Conservation (phyloP, 1,140 invertebrate species). For the Vanessa atalanta region DNA sequence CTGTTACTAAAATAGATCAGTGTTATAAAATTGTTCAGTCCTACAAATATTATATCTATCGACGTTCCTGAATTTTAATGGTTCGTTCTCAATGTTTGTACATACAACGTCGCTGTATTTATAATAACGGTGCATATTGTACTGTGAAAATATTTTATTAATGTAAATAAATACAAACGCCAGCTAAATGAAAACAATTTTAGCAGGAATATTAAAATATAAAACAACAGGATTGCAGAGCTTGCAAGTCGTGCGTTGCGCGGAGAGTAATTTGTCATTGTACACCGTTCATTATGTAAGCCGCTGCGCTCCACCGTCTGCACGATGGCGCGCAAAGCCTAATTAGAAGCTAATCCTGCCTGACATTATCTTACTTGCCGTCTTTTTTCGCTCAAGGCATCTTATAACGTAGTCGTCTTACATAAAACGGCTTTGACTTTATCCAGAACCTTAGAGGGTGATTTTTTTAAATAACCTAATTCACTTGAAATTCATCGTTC, state of each 20-base stretch:
- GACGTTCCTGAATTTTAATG: no score
- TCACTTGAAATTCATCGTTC: no score
- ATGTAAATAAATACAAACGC: no score
- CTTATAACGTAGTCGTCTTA: slow-evolving; percentile 8
- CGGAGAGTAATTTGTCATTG: slow-evolving; percentile 29
- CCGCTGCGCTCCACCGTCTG: slow-evolving; percentile 18
- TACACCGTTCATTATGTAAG: slow-evolving; percentile 22
- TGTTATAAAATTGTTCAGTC: no score
- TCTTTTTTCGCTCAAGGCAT: slow-evolving; percentile 2
- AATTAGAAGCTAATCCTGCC: slow-evolving; percentile 29
- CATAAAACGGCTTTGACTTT: neutral
- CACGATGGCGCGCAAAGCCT: slow-evolving; percentile 27
- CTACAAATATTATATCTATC: no score
- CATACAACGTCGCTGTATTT: no score
- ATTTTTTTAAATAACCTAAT: neutral
- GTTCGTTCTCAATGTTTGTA: no score
- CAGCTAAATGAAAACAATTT: no score
- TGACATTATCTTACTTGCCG: slow-evolving; percentile 8
- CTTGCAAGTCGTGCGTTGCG: neutral
- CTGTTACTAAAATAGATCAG: no score
- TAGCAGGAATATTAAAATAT: neutral
- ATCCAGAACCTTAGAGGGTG: neutral
- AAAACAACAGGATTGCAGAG: neutral
- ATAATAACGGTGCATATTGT: no score
- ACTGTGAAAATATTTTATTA: no score